Conservation (phyloP, 2,113 vertebrate species). For the Delphinapterus leucas region DNA sequence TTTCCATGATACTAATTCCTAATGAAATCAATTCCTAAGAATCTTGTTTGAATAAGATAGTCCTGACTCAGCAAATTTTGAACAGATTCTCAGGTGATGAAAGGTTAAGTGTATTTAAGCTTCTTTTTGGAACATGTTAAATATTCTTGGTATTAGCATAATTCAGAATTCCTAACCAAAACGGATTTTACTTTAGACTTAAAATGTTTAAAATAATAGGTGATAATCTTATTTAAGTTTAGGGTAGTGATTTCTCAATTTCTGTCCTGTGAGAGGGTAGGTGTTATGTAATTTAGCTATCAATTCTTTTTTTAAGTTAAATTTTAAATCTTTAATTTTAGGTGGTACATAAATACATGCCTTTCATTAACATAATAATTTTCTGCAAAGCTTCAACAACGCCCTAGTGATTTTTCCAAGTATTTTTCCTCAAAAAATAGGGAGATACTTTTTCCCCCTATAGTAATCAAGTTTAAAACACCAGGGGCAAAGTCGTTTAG, state of each 20-base stretch:
- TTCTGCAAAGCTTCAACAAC: background rate
- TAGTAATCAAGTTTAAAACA: background rate
- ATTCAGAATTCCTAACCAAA: background rate
- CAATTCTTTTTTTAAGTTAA: background rate
- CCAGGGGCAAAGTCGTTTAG: background rate
- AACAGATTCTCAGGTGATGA: background rate
- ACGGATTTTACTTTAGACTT: background rate
- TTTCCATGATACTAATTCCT: background rate
- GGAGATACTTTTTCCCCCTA: background rate
- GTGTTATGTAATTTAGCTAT: background rate
- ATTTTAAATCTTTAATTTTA: background rate
- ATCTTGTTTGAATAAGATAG: background rate
- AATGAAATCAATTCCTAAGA: background rate
- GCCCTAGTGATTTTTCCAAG: background rate
- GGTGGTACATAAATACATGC: background rate
- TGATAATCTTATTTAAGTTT: background rate
- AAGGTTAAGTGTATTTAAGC: background rate
- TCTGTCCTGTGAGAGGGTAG: background rate
- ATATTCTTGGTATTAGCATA: background rate
- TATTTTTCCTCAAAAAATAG: background rate
- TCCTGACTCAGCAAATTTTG: background rate
- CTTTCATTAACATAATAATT: background rate
- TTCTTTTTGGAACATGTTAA: background rate
- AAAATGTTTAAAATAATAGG: conserved; percentile 15
- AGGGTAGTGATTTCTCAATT: background rate